Evolutionary conservation across 2,797 vertebrate species (phyloP).

Genomic region (Denticeps clupeoides): DNA sequence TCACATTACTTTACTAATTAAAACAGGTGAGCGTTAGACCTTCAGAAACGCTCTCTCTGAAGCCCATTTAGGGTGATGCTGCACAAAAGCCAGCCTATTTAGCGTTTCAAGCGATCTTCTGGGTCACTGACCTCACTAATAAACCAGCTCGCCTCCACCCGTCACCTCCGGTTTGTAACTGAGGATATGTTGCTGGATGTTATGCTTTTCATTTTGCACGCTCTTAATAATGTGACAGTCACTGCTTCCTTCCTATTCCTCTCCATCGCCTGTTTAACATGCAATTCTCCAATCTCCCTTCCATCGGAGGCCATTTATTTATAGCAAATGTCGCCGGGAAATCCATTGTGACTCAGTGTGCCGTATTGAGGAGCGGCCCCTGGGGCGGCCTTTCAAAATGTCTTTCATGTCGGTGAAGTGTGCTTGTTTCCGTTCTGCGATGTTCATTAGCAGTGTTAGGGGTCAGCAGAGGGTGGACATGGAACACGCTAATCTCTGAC

Average conservation of each 20-base stretch:
- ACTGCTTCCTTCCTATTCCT: constrained; percentile 8
- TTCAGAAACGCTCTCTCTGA: too few relatives aligned
- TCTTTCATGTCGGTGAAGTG: constrained; percentile 29
- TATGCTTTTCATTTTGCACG: too few relatives aligned
- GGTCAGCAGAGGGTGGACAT: constrained; percentile 26
- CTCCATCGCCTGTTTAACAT: constrained; percentile 21
- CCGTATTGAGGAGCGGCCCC: background rate
- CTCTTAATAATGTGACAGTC: constrained; percentile 28
- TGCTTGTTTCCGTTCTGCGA: constrained; percentile 13
- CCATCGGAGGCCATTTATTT: constrained; percentile 31
- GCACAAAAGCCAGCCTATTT: too few relatives aligned
- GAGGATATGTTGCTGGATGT: constrained; percentile 7
- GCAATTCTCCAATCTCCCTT: constrained; percentile 23
- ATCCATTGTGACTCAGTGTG: constrained; percentile 33
- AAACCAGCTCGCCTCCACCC: constrained; percentile 1
- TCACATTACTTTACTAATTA: too few relatives aligned
- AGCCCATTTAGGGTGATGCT: too few relatives aligned
- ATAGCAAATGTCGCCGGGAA: constrained; percentile 40
- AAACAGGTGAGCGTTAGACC: too few relatives aligned
- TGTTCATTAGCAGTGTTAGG: constrained; percentile 32
- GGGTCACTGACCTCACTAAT: constrained; percentile 7
- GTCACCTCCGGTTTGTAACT: constrained; percentile 11
- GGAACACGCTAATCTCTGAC: constrained; percentile 27
- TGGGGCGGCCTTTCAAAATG: constrained; percentile 8
- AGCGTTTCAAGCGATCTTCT: background rate